Evolutionary conservation across 2,888 invertebrate genomes (phyloP).

Genomic region (Girardia tigrina): DNA sequence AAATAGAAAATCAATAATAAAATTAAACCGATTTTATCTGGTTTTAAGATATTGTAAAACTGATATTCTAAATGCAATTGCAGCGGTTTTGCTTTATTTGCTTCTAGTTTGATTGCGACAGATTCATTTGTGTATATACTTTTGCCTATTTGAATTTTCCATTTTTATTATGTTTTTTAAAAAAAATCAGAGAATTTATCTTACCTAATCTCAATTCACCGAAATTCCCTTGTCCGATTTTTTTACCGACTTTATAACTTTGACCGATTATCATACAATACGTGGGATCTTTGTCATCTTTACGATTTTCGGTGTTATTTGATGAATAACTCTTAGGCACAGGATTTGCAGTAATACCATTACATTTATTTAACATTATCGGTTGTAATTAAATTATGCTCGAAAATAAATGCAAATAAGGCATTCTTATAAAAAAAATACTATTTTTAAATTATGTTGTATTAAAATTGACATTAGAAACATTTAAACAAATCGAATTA

Average conservation of each 20-base stretch:
- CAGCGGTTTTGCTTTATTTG: constrained; percentile 99
- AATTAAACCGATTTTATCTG: neutral
- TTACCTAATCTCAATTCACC: constrained; percentile 97
- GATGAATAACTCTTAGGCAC: neutral
- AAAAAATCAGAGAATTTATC: constrained; percentile 40
- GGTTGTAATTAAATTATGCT: neutral
- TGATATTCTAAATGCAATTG: constrained; percentile 99
- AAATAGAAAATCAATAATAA: neutral
- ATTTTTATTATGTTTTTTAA: neutral
- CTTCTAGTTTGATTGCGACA: constrained; percentile 57
- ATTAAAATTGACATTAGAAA: neutral
- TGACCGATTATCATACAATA: constrained; percentile 83
- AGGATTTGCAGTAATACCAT: neutral
- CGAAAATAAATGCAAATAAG: neutral
- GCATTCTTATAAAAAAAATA: neutral
- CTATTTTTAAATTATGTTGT: neutral
- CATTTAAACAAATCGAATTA: neutral
- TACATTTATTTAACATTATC: neutral
- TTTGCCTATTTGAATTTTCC: too few species aligned
- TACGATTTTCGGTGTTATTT: neutral
- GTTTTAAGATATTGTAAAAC: constrained; percentile 95
- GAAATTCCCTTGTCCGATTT: constrained; percentile 99
- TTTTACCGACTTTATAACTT: constrained; percentile 98
- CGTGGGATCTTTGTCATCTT: constrained; percentile 17
- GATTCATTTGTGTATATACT: constrained; percentile 37